These are phyloP conservation scores for Lontra canadensis DNA, from an alignment of 2,113 vertebrate species.

Conservation along the genomic window DNA sequence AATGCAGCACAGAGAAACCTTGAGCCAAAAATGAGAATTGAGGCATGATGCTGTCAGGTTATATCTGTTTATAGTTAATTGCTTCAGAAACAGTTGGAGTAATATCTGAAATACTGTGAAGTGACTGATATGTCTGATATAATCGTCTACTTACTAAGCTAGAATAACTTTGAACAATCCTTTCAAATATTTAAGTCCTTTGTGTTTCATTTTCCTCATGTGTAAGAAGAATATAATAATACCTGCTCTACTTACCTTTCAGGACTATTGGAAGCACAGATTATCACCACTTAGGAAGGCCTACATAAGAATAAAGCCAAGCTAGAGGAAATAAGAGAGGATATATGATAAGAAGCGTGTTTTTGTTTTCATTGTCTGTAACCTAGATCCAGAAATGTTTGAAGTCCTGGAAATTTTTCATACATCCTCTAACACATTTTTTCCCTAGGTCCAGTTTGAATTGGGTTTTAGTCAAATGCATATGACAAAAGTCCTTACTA, in stretches of 20 bases:
- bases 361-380: neutral
- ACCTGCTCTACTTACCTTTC: neutral
- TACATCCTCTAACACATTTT: neutral
- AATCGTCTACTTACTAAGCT: neutral
- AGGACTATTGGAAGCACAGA: neutral
- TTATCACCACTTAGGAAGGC: neutral
- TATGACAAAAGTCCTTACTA: neutral
- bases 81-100: neutral
- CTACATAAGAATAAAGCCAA: neutral
- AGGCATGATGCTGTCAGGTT: neutral
- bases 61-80: neutral
- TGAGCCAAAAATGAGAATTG: neutral
- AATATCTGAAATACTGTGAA: neutral
- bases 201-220: neutral
- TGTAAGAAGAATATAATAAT: neutral
- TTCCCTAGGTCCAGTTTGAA: neutral
- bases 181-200: neutral
- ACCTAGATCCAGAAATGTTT: neutral
- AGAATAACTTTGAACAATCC: neutral
- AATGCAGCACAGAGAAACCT: neutral
- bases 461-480: neutral
- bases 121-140: neutral
- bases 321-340: neutral
- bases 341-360: neutral
- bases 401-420: neutral